Base-by-base conservation (phyloP, 1,140 invertebrate genomes). In the Caerostris darwini region DNA sequence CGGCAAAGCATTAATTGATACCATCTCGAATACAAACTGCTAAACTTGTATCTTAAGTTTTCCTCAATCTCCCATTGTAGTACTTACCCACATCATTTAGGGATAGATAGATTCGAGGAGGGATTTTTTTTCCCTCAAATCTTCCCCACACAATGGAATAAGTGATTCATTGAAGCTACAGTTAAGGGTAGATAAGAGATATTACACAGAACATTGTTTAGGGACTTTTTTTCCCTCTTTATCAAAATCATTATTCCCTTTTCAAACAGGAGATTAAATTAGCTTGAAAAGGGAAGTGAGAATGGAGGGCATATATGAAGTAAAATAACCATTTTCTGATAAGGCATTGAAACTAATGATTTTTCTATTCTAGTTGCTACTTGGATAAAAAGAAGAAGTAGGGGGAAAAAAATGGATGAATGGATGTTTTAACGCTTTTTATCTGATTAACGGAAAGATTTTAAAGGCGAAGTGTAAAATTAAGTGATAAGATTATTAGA, bases 311-410 rank as follows among this genome's bases (percentile, higher is more conserved):
- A 17, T 87, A 58, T 54, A 53, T 56, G 87, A 89, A 89, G 90
- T 57, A 71, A 90, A 90, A 90, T 90, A 85, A 69, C 81, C 77
- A 64, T 92, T 85, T 82, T 59, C 81, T 85, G 90, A 92, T 92
- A 92, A 92, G 34, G 90, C 81, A 83, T 92, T 92, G 81, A 85
- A 83, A 92, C 90, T 92, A 92, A 92, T 92, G 82, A 92, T 90
- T 69, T 14, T 77, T 90, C 61, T 81, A 81, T 57, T 57, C 50
- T n/a, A 81, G 5, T 7, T 10, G 12, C 71, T 50, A 12, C 12
- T 17, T 53, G 71, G 17, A 34, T 57, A 54, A 8, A 57, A n/a
- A n/a, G n/a, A n/a, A 83, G 56, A 56, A 10, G n/a, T 77, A 4
- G 54, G 53, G 56, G 7, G 17, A 7, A 83, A 83, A 50, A 71